phyloP scores from a whole-genome alignment of 1,140 invertebrate genomes.

The Halyomorpha halys region DNA sequence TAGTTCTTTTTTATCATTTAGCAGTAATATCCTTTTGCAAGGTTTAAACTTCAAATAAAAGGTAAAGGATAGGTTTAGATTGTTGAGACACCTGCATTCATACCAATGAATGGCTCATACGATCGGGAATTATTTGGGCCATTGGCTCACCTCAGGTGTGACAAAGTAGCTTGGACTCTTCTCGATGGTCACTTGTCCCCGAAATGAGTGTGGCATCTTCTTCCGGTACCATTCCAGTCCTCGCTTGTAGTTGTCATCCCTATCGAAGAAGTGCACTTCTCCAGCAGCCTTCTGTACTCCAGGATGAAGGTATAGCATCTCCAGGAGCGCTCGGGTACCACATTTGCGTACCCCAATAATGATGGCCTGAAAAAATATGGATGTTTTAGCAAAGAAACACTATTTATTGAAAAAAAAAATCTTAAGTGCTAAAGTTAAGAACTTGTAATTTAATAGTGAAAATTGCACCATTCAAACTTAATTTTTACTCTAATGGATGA shows the following conservation, averaged over 20 bases:
- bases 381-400: too few relatives aligned
- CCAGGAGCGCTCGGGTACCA: slow-evolving; percentile 82
- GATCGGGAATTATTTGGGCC: background rate
- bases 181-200: slow-evolving; percentile 87
- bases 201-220: slow-evolving; percentile 85
- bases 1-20: too few relatives aligned
- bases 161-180: slow-evolving; percentile 97
- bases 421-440: too few relatives aligned
- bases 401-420: too few relatives aligned
- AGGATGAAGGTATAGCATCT: slow-evolving; percentile 89
- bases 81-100: too few relatives aligned
- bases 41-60: too few relatives aligned
- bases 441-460: too few relatives aligned
- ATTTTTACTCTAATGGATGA: too few relatives aligned
- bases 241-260: slow-evolving; percentile 78
- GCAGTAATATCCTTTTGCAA: too few relatives aligned
- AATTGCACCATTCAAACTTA: too few relatives aligned
- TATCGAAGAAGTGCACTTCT: slow-evolving; percentile 90
- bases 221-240: slow-evolving; percentile 87
- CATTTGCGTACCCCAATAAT: slow-evolving; percentile 91
- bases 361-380: slow-evolving; percentile 55
- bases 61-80: too few relatives aligned
- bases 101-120: too few relatives aligned
- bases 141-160: slow-evolving; percentile 70
- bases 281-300: slow-evolving; percentile 84